Conservation (phyloP, 2,113 vertebrate species). For the Rhinolophus ferrumequinum region DNA sequence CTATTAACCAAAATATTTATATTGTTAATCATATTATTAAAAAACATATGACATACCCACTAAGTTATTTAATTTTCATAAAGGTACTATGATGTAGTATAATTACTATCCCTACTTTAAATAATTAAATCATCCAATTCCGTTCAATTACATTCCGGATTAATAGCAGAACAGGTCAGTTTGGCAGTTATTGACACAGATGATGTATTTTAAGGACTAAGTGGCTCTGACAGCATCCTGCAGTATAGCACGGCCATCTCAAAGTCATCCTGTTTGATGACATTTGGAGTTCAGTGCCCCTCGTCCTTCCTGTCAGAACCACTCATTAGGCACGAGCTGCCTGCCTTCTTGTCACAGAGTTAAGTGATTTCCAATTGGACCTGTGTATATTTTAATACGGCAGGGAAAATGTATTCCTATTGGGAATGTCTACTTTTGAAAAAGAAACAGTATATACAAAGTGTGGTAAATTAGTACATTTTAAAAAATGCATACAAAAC, state of each 20-base stretch:
- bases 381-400: background rate
- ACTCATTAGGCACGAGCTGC: background rate
- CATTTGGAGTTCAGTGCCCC: background rate
- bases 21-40: slow-evolving; percentile 15
- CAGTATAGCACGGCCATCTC: background rate
- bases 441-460: background rate
- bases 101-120: background rate
- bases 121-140: background rate
- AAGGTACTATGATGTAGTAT: background rate
- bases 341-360: background rate
- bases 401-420: background rate
- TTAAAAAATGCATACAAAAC: background rate
- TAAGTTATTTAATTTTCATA: slow-evolving; percentile 14
- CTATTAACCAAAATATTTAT: slow-evolving; percentile 2
- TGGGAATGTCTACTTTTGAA: background rate
- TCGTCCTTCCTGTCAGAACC: background rate
- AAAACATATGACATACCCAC: background rate
- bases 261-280: background rate
- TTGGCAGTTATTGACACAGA: background rate
- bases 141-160: background rate
- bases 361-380: background rate
- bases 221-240: background rate
- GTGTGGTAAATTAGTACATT: background rate
- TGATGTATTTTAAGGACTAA: background rate
- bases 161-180: background rate